Evolutionary conservation across 2,888 invertebrate species (phyloP).

Genomic region (Aspidiotus rigidus): DNA sequence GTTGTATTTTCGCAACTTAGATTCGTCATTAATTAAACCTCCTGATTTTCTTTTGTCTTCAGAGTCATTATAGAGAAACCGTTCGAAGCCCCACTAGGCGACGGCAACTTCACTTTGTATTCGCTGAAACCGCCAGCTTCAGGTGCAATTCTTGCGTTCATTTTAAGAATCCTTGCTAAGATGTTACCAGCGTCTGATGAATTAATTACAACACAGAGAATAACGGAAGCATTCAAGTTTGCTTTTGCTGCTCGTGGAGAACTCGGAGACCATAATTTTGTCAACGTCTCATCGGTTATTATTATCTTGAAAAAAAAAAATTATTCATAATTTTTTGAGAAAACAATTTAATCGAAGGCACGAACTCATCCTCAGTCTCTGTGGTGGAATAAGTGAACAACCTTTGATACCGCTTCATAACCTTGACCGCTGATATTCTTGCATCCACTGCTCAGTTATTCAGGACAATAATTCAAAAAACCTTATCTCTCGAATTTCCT

Average conservation of each 20-base stretch:
- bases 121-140: constrained; percentile 79
- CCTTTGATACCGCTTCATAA: too few relatives aligned
- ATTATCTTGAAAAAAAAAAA: too few relatives aligned
- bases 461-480: too few relatives aligned
- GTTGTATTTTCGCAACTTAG: too few relatives aligned
- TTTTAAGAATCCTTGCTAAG: constrained; percentile 68
- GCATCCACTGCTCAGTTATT: too few relatives aligned
- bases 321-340: too few relatives aligned
- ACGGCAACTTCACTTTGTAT: constrained; percentile 55
- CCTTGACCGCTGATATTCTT: too few relatives aligned
- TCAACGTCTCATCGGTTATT: constrained; percentile 44
- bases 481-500: too few relatives aligned
- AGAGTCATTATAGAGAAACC: constrained; percentile 54
- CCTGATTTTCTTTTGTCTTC: background rate
- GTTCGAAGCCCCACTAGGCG: constrained; percentile 48
- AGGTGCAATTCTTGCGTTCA: constrained; percentile 68
- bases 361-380: too few relatives aligned
- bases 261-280: constrained; percentile 70
- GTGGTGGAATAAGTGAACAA: too few relatives aligned
- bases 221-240: constrained; percentile 85
- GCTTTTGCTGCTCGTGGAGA: constrained; percentile 78
- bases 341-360: too few relatives aligned
- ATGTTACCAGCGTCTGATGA: constrained; percentile 45
- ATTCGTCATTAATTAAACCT: background rate
- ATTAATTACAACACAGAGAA: constrained; percentile 56